Percentiles rank a stretch among this genome's conserved stretches.
Conservation (phyloP, 1,140 invertebrate species). For the Mesaphorura yosii region DNA sequence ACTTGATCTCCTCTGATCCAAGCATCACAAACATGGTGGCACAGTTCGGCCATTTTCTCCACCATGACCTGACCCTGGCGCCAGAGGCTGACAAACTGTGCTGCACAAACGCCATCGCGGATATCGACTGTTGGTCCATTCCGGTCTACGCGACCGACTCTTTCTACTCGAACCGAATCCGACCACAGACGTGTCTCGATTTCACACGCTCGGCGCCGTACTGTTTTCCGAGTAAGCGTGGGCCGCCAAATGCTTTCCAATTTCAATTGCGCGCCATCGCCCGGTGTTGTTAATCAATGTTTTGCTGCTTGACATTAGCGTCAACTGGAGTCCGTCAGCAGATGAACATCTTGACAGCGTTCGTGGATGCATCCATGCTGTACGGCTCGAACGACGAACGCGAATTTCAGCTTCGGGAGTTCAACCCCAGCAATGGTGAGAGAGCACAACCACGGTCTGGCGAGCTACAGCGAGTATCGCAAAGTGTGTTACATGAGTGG, state of each 20-base stretch:
- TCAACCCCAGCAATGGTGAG: no score
- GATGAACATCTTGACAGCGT: slow-evolving; percentile 92
- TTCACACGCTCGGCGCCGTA: slow-evolving; percentile 57
- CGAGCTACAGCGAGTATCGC: no score
- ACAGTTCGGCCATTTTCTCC: slow-evolving; percentile 91
- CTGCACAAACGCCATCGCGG: slow-evolving; percentile 40
- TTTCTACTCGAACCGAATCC: slow-evolving; percentile 54
- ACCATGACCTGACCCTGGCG: slow-evolving; percentile 87
- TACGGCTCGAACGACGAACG: slow-evolving; percentile 83
- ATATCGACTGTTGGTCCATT: slow-evolving; percentile 72
- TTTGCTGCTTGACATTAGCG: no score
- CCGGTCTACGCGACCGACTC: slow-evolving; percentile 74
- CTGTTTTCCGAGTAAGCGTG: slow-evolving; percentile 27
- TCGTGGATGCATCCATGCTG: slow-evolving; percentile 85
- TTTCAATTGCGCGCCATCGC: no score
- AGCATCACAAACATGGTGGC: slow-evolving; percentile 78
- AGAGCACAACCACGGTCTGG: no score
- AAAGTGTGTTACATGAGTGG: no score
- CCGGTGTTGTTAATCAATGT: no score
- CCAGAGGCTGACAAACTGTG: slow-evolving; percentile 44
- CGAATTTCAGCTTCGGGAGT: slow-evolving; percentile 66
- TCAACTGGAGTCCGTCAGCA: slow-evolving; percentile 58
- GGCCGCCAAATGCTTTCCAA: background rate
- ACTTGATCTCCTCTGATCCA: slow-evolving; percentile 79
- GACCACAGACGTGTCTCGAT: slow-evolving; percentile 63